Evolutionary conservation across 2,797 vertebrate species (phyloP).

Genomic region (Hoplostethus atlanticus): DNA sequence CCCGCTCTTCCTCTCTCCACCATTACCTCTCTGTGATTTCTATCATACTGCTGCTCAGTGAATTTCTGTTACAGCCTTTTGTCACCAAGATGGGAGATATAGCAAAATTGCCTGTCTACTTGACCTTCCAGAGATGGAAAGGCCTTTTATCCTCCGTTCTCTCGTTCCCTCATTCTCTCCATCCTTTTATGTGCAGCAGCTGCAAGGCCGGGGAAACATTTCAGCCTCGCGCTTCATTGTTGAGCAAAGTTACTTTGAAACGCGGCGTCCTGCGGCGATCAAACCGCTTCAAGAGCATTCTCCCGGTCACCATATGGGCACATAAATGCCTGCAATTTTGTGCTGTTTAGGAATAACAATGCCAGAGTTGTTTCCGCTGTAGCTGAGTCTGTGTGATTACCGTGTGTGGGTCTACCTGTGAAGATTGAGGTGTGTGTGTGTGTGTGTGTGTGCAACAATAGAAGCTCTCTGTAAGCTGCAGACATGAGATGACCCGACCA

Average conservation of each 20-base stretch:
- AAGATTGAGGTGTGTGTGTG: constrained; percentile 1
- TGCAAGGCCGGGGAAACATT: constrained; percentile 53
- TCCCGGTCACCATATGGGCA: constrained; percentile 18
- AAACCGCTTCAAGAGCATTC: constrained; percentile 23
- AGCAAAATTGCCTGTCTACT: constrained; percentile 65
- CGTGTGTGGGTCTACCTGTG: constrained; percentile 7
- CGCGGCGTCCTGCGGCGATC: constrained; percentile 42
- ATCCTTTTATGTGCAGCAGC: constrained; percentile 52
- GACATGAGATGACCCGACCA: neutral
- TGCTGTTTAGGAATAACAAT: constrained; percentile 34
- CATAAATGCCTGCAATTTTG: constrained; percentile 26
- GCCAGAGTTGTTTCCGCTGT: neutral
- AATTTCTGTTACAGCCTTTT: constrained; percentile 62
- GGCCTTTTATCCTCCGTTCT: constrained; percentile 60
- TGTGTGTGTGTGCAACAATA: neutral
- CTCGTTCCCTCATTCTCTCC: constrained; percentile 46
- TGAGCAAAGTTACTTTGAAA: constrained; percentile 54
- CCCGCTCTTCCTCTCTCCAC: constrained; percentile 32
- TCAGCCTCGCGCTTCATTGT: constrained; percentile 50
- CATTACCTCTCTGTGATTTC: constrained; percentile 64
- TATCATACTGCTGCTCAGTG: constrained; percentile 55
- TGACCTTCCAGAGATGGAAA: constrained; percentile 74
- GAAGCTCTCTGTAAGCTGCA: neutral
- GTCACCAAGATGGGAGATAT: constrained; percentile 58
- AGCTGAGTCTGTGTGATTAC: constrained; percentile 20